Evolutionary conservation across 1,140 invertebrate genomes (phyloP).

Genomic region (Zophobas morio): DNA sequence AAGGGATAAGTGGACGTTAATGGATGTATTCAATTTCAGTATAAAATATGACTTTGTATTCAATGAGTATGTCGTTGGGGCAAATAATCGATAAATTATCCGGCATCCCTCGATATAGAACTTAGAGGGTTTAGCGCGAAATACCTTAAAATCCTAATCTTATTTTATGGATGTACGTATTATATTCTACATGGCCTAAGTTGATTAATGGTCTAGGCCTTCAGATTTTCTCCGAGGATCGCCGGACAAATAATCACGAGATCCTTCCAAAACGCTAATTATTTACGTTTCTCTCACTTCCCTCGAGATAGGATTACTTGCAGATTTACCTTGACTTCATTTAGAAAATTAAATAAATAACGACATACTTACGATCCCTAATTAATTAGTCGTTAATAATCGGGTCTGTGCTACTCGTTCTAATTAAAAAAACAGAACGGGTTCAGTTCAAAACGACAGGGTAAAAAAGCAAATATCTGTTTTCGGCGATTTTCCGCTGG

Average conservation of each 20-base stretch:
- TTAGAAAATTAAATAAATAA: conserved; percentile 39
- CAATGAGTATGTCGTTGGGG: conserved; percentile 27
- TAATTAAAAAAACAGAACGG: conserved; percentile 16
- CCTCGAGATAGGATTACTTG: conserved; percentile 31
- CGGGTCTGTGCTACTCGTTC: background rate
- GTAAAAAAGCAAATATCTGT: background rate
- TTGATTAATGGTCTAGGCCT: conserved; percentile 46
- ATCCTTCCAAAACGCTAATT: conserved; percentile 49
- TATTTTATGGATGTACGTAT: conserved; percentile 47
- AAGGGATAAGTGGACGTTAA: conserved; percentile 34
- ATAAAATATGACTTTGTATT: conserved; percentile 43
- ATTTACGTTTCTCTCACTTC: conserved; percentile 47
- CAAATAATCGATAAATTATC: conserved; percentile 40
- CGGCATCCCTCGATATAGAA: conserved; percentile 26
- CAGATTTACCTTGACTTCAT: conserved; percentile 47
- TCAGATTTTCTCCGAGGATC: conserved; percentile 42
- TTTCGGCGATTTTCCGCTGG: conserved; percentile 13
- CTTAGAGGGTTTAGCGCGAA: conserved; percentile 29
- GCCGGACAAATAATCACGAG: conserved; percentile 46
- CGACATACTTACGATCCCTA: conserved; percentile 3
- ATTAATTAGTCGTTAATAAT: conserved; percentile 28
- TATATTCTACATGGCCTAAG: conserved; percentile 40
- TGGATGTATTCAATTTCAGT: conserved; percentile 41
- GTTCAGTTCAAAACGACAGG: background rate
- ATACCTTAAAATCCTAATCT: conserved; percentile 45